Base-by-base conservation (phyloP, 2,113 vertebrate genomes). In the human (Homo sapiens) region DNA sequence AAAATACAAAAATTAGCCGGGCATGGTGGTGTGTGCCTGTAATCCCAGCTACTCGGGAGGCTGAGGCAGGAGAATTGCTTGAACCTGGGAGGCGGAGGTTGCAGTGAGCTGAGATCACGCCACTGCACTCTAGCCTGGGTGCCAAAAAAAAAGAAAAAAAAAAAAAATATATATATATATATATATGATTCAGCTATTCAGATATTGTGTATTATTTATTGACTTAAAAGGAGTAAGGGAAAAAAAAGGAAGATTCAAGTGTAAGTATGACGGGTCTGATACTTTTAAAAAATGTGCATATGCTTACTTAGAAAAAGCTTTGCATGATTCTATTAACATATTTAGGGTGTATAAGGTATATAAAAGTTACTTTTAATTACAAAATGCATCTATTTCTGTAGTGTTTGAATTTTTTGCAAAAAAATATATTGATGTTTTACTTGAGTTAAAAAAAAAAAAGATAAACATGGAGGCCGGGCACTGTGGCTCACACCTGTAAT, bases 261-360 rank as follows among this genome's bases (percentile, higher is more conserved):
- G 1, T 79, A 76, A 66, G 40, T 55, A 75, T 72, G 48, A 87
- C 16, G 14, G n/a, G 30, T 18, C 17, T 17, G n/a, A 59, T 68
- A 48, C 9, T 73, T 59, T 9, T 7, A 73, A 73, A 5, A 80
- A 14, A 52, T 52, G 20, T 57, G 48, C 66, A 45, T 64, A 25
- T 66, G 52, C 52, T 78, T 93, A 85, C 23, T 94, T 90, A 96
- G 80, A 73, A 59, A 86, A 94, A 79, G 32, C 35, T 81, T 45
- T 96, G 20, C 25, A 11, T 59, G 61, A 88, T 81, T 95, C 2
- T 87, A 38, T 79, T 92, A 90, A 83, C 20, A n/a, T 89, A 48
- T 81, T 94, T 52, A 59, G 73, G 20, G 16, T 64, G 61, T 64
- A 30, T 64, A 68, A 18, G 66, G 16, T 68, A 68, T 18, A 68